Conservation (phyloP, 2,113 vertebrate species). For the Urocolius indicus region DNA sequence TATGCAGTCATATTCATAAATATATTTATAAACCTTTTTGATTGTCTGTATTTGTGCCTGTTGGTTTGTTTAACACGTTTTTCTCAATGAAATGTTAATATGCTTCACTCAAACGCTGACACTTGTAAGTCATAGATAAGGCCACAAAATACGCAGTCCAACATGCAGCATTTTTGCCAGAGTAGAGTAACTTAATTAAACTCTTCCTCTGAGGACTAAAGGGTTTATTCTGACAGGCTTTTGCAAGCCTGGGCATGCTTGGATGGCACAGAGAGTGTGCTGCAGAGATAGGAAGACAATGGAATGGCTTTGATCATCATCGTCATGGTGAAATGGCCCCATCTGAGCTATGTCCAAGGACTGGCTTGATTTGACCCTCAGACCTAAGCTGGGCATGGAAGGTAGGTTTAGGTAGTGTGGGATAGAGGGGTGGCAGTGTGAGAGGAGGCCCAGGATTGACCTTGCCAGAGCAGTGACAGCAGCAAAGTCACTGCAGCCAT, state of each 20-base stretch:
- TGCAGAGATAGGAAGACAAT: neutral
- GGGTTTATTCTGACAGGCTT: constrained; percentile 1
- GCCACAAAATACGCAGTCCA: neutral
- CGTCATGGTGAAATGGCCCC: rapidly evolving
- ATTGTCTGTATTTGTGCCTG: neutral
- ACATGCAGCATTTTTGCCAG: neutral
- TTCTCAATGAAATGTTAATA: constrained; percentile 40
- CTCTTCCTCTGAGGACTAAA: constrained; percentile 34
- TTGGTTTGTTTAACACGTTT: constrained; percentile 23
- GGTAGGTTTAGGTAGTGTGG: neutral
- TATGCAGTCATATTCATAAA: neutral
- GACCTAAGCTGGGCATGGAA: neutral
- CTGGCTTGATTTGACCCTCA: rapidly evolving
- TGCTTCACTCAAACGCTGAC: neutral
- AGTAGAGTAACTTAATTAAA: constrained; percentile 32
- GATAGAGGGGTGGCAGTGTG: neutral
- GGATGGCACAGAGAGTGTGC: rapidly evolving
- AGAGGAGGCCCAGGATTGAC: neutral
- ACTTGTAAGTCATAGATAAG: neutral
- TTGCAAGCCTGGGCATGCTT: neutral
- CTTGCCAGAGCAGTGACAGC: neutral
- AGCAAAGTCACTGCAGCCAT: neutral
- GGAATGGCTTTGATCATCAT: rapidly evolving
- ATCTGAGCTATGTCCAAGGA: rapidly evolving
- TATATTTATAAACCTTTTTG: constrained; percentile 6